Conservation (phyloP, 2,797 vertebrate genomes). For the Dendrocincla tyrannina region DNA sequence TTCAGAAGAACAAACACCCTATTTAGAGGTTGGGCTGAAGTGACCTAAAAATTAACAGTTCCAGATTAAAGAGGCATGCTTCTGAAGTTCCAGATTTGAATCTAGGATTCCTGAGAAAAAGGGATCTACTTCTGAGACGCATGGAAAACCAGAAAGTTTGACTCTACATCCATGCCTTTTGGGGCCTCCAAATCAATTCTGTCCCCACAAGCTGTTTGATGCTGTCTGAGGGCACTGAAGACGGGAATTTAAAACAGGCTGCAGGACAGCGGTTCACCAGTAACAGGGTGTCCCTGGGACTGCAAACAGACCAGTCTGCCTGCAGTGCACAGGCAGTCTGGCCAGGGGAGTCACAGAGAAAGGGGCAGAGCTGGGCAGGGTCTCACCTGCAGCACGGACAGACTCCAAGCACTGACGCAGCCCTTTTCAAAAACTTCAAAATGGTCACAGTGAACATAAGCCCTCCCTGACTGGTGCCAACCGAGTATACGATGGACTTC, state of each 20-base stretch:
- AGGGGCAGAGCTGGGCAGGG: not conserved
- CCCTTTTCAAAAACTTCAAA: not conserved
- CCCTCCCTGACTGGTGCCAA: not conserved
- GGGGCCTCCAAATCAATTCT: not conserved
- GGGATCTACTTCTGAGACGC: not conserved
- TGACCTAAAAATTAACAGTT: not conserved
- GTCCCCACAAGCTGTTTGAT: not conserved
- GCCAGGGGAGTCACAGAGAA: not conserved
- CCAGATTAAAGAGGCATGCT: not conserved
- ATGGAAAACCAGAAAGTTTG: not conserved
- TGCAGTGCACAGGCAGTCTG: not conserved
- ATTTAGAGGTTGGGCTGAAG: not conserved
- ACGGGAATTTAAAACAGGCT: not conserved
- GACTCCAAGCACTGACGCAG: not conserved
- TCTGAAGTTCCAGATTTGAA: not conserved
- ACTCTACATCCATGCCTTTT: not conserved
- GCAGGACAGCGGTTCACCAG: not conserved
- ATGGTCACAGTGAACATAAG: not conserved
- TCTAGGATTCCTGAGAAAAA: not conserved
- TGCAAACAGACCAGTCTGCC: not conserved
- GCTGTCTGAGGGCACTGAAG: not conserved
- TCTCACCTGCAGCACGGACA: not conserved
- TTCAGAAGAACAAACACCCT: not conserved
- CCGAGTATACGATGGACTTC: not conserved
- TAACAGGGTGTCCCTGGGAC: not conserved